Evolutionary conservation across 2,888 invertebrate species (phyloP), one percentile per base, ranked within the genome.

Genomic region (Zhengitettix transpicula): DNA sequence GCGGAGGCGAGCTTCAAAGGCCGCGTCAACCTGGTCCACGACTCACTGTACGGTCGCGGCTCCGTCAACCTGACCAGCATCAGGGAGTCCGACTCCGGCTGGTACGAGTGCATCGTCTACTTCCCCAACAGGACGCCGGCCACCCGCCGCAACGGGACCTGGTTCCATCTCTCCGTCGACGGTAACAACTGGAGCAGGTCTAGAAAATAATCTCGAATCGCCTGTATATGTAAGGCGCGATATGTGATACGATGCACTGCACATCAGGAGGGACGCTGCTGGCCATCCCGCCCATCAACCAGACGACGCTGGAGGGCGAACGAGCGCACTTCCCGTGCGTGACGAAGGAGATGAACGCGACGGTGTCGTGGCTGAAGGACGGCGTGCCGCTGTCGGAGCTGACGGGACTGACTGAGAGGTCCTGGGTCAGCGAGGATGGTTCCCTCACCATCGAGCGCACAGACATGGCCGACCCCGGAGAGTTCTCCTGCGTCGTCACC

Each of bases 91-190:
- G 95, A 95, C 74, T 85, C 87, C 69, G 95, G 94, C 66, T 89
- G 90, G 82, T 95, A 90, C 75, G 89, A 91, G 75, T 95, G 95
- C 75, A 84, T 82, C 70, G 85, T 94, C 64, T 81, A 85, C 69
- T 93, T 91, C 72, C 87, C 93, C 63, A 91, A 92, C 74, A 82
- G 92, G 67, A 82, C 87, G 59, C 90, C 91, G n/a, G 86, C 85
- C 65, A 81, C 84, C 41, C 79, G 87, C 65, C 86, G 87, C 71
- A 94, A 94, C 74, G 93, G 94, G 65, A 92, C 93, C 40, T 89
- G 88, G 84, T 90, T 88, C 71, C 85, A 87, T 71, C 82, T 95
- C 60, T 82, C 87, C 60, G 93, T 95, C 47, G 89, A 91, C 74
- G 90, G 91, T 89, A 73, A 76, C 28, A 12, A n/a, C 47, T n/a